Percentiles rank a stretch among this genome's conserved stretches.
These are phyloP conservation scores for Pangasianodon gigas DNA, from an alignment of 2,113 vertebrate species.

Conservation along the genomic window DNA sequence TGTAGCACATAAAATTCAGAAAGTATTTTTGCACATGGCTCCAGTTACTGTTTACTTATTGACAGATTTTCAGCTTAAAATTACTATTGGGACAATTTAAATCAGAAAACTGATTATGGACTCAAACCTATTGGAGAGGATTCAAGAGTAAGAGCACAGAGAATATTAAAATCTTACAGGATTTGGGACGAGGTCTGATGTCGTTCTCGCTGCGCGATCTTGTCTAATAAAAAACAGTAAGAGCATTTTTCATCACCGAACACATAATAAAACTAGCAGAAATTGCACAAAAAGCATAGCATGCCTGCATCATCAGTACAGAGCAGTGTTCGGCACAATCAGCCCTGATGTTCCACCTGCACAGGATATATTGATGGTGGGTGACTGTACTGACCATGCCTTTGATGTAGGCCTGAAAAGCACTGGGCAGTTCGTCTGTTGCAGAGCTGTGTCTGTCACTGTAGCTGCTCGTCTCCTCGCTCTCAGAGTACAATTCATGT, in stretches of 20 bases:
- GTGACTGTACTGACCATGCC: constrained; percentile 60
- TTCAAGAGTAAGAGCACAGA: background rate
- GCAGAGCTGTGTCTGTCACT: constrained; percentile 50
- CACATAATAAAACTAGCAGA: no score
- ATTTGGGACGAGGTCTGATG: constrained; percentile 67
- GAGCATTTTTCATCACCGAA: background rate
- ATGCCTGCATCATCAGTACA: background rate
- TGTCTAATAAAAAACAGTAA: constrained; percentile 54
- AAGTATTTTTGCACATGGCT: background rate
- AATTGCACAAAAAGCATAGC: background rate
- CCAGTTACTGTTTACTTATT: background rate
- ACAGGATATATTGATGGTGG: background rate
- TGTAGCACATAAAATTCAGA: background rate
- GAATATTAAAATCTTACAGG: constrained; percentile 66
- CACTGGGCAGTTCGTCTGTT: constrained; percentile 43
- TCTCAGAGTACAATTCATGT: constrained; percentile 48
- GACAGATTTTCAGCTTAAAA: background rate
- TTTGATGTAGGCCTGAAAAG: constrained; percentile 64
- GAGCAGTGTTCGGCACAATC: background rate
- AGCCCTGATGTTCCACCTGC: background rate
- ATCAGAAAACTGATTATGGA: background rate
- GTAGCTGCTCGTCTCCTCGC: constrained; percentile 46
- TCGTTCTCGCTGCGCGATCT: constrained; percentile 60
- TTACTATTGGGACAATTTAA: background rate
- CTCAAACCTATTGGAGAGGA: background rate